A percentile compares a stretch with the other conserved stretches of the same genome.
These are phyloP conservation scores for Eupithecia dodoneata DNA, from an alignment of 2,888 invertebrate species.

Conservation along the genomic window DNA sequence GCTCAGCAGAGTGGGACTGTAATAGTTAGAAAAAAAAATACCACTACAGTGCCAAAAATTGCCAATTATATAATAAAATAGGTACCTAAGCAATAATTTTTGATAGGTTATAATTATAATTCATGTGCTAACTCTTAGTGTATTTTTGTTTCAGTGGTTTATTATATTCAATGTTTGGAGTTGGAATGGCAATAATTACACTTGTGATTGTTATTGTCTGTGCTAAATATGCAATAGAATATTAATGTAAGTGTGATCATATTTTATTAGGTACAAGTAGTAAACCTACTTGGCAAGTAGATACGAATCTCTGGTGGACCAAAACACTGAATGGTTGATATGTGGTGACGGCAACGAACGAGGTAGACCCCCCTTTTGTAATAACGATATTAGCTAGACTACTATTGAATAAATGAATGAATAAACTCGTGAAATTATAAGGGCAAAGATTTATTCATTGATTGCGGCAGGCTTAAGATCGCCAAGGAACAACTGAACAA, in stretches of 20 bases:
- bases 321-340: not conserved
- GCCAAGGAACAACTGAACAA: too few relatives aligned
- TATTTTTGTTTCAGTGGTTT: slow-evolving; percentile 3
- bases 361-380: not conserved
- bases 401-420: not conserved
- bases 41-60: not conserved
- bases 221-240: slow-evolving; percentile 6
- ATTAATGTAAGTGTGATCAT: not conserved
- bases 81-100: not conserved
- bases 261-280: not conserved
- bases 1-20: not conserved
- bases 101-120: not conserved
- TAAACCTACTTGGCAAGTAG: not conserved
- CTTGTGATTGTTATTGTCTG: not conserved
- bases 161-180: slow-evolving; percentile 6
- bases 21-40: not conserved
- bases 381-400: not conserved
- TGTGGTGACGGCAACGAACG: not conserved
- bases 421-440: not conserved
- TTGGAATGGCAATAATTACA: not conserved
- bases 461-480: too few relatives aligned
- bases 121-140: not conserved
- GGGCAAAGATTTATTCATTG: not conserved
- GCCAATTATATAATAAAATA: not conserved
- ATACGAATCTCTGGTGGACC: not conserved